phyloP scores from a whole-genome alignment of 2,888 invertebrate species.

The Ariolimax columbianus region DNA sequence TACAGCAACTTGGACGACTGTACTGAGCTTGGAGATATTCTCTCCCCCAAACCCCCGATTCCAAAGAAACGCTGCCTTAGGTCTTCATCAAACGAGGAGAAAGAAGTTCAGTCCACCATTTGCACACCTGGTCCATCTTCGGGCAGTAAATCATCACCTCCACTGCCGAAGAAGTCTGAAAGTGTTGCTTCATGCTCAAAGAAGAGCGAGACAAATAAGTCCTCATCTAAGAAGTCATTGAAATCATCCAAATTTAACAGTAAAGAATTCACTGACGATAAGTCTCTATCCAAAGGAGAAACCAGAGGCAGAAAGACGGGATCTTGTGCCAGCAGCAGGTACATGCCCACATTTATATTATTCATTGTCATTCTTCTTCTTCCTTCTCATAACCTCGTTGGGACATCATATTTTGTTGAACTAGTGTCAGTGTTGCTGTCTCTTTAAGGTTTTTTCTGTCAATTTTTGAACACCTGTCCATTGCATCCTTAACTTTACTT shows the following conservation, averaged over 20 bases:
- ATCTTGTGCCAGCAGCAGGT: constrained; percentile 84
- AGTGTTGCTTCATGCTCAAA: constrained; percentile 36
- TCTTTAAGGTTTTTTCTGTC: too few species aligned
- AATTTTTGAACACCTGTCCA: too few species aligned
- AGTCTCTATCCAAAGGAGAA: constrained; percentile 45
- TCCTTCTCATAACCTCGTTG: neutral
- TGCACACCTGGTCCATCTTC: constrained; percentile 49
- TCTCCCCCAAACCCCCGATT: constrained; percentile 37
- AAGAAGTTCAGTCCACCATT: constrained; percentile 50
- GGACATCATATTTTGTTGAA: too few species aligned
- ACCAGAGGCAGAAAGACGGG: constrained; percentile 81
- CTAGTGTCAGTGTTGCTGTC: too few species aligned
- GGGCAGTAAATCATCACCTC: constrained; percentile 31
- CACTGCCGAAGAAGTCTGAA: constrained; percentile 30
- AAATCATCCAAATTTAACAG: constrained; percentile 36
- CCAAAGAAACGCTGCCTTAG: constrained; percentile 53
- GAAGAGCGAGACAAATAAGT: constrained; percentile 20
- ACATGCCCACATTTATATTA: neutral
- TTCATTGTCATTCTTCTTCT: neutral
- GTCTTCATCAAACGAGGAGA: constrained; percentile 53
- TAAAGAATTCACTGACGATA: constrained; percentile 39
- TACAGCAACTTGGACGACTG: constrained; percentile 39
- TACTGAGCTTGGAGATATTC: constrained; percentile 34
- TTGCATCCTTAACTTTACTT: too few species aligned
- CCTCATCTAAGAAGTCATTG: constrained; percentile 17